Evolutionary conservation across 2,113 vertebrate species (phyloP).

Genomic region (Xiphophorus maculatus): DNA sequence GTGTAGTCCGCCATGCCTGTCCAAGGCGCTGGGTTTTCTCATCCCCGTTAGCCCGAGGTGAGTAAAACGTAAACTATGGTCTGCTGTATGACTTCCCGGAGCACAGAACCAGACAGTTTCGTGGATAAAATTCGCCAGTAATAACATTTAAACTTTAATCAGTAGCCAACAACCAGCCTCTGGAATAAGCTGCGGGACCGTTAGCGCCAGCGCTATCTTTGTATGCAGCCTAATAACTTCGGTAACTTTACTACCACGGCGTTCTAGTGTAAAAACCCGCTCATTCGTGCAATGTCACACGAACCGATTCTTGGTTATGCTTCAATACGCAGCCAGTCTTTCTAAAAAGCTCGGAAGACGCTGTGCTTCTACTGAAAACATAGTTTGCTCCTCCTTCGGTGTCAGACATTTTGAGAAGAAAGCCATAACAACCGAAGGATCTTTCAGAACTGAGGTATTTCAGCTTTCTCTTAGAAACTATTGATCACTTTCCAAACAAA

Average conservation of each 20-base stretch:
- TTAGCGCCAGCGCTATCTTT: slow-evolving; percentile 56
- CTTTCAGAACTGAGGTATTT: not conserved
- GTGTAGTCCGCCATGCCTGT: slow-evolving; percentile 55
- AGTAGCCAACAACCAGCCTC: not conserved
- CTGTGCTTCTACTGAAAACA: slow-evolving; percentile 25
- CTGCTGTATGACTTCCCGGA: not conserved
- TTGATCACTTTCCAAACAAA: not conserved
- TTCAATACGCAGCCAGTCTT: too few species aligned
- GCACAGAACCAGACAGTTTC: not conserved
- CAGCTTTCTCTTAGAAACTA: not conserved
- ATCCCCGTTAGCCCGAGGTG: slow-evolving; percentile 23
- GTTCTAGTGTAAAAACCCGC: not conserved
- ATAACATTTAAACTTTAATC: not conserved
- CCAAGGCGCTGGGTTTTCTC: too few species aligned
- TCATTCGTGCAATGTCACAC: not conserved
- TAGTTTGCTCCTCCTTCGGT: slow-evolving; percentile 49
- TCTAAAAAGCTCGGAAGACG: slow-evolving; percentile 40
- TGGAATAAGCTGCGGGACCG: slow-evolving; percentile 12
- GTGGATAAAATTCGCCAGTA: not conserved
- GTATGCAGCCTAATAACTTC: slow-evolving; percentile 34
- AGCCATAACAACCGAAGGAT: not conserved
- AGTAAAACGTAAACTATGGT: slow-evolving; percentile 15
- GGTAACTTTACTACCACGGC: slow-evolving; percentile 21
- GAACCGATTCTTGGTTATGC: not conserved
- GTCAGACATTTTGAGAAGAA: slow-evolving; percentile 73